Evolutionary conservation across 1,140 invertebrate genomes (phyloP), one percentile per base, ranked within the genome.

Genomic region (Drosophila kurseongensis): DNA sequence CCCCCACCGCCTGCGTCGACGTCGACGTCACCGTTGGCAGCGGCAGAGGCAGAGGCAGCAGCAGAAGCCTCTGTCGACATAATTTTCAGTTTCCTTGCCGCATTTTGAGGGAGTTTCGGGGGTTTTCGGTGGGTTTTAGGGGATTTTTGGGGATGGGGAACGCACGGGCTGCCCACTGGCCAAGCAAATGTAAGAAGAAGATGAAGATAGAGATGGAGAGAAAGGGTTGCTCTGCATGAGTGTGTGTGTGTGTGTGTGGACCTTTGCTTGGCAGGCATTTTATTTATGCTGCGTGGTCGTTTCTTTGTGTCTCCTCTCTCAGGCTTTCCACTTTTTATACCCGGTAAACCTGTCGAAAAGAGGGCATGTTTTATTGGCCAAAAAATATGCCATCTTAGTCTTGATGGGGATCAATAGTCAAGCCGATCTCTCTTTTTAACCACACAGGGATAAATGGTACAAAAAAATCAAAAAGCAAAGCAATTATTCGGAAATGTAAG

Each of bases 231-330:
- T 58, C 23, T n/a, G 38, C 18, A 38, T 48, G 40, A 0, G 60
- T 50, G 47, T 35, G 14, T 57, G 38, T 71, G 68, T 68, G 61
- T 59, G 78, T 75, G 74, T 75, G 65, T 48, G 72, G 9, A 36
- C 50, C 32, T 75, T 75, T 78, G 78, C 83, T 75, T 61, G 74
- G 74, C 78, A 82, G 74, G 78, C 78, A 78, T 85, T 88, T 85
- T 85, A 86, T 86, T 86, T 88, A 86, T 88, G 82, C 83, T 86
- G 83, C 82, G 82, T 86, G 75, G 82, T 60, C 83, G 75, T 75
- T 86, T 86, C 83, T 72, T 86, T 81, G 75, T 44, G 48, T 52
- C 61, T 55, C 60, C 60, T 61, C 55, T 56, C 41, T 13, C n/a
- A 0, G 9, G 0, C 45, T 52, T n/a, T 13, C 12, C 12, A 18